A percentile compares a stretch with the other conserved stretches of the same genome.
These are phyloP conservation scores for Gulo gulo DNA, from an alignment of 2,113 vertebrate genomes.

Conservation along the genomic window DNA sequence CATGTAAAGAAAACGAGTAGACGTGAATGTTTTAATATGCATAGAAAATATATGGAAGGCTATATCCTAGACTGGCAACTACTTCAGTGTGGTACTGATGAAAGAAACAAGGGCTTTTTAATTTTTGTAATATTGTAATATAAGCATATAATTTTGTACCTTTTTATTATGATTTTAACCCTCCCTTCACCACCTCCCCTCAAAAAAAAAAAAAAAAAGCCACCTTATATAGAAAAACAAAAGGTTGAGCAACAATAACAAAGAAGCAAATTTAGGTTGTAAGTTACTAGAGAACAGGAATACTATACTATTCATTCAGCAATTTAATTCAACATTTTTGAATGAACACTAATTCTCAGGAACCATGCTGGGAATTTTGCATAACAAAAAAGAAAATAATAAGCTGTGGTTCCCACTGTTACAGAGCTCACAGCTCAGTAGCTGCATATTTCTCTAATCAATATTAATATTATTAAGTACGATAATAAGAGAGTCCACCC, in stretches of 20 bases:
- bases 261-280: not conserved
- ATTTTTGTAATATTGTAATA: not conserved
- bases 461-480: not conserved
- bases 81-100: not conserved
- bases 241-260: not conserved
- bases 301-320: not conserved
- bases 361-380: not conserved
- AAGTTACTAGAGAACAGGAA: not conserved
- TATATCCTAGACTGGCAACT: not conserved
- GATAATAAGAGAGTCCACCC: not conserved
- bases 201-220: not conserved
- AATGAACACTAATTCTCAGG: conserved; percentile 8
- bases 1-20: not conserved
- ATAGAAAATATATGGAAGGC: not conserved
- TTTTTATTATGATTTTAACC: not conserved
- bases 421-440: not conserved
- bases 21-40: not conserved
- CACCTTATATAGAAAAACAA: not conserved
- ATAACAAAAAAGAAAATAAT: not conserved
- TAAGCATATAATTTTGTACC: not conserved
- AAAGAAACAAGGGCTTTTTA: not conserved
- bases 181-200: not conserved
- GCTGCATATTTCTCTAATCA: not conserved
- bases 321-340: not conserved
- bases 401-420: not conserved